Evolutionary conservation across 2,113 vertebrate species (phyloP).

Genomic region (Hystrix brachyura): DNA sequence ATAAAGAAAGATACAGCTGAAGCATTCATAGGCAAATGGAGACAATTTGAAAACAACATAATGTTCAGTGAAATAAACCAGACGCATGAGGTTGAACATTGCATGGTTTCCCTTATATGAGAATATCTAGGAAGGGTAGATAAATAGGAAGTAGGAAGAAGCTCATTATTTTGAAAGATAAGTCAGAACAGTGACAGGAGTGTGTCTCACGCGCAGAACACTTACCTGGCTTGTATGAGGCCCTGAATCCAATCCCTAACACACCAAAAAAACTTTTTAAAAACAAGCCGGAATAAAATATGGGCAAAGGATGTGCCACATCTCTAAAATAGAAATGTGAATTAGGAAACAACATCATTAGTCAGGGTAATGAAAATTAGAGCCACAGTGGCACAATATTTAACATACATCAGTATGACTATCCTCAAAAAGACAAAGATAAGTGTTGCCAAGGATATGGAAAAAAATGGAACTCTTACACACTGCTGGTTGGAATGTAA

Average conservation of each 20-base stretch:
- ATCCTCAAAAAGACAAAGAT: not conserved
- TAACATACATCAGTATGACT: not conserved
- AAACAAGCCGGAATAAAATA: not conserved
- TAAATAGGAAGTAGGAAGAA: not conserved
- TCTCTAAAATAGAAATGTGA: not conserved
- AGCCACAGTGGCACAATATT: not conserved
- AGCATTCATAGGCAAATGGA: too few species aligned
- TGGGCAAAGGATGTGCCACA: not conserved
- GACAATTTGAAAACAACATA: too few species aligned
- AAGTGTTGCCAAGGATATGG: not conserved
- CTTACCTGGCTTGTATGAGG: too few species aligned
- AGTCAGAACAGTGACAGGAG: not conserved
- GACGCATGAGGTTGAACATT: too few species aligned
- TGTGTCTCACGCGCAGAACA: not conserved
- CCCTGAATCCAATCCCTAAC: not conserved
- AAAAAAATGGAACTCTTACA: too few species aligned
- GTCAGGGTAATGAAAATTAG: not conserved
- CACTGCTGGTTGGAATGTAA: too few species aligned
- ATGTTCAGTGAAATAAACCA: too few species aligned
- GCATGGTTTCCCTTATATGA: too few species aligned
- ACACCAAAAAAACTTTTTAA: not conserved
- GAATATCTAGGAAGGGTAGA: not conserved
- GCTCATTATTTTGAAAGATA: not conserved
- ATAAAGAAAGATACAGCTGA: too few species aligned
- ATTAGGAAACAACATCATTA: not conserved